Evolutionary conservation across 2,888 invertebrate genomes (phyloP), one percentile per base, ranked within the genome.

Genomic region (Papilio elwesi): DNA sequence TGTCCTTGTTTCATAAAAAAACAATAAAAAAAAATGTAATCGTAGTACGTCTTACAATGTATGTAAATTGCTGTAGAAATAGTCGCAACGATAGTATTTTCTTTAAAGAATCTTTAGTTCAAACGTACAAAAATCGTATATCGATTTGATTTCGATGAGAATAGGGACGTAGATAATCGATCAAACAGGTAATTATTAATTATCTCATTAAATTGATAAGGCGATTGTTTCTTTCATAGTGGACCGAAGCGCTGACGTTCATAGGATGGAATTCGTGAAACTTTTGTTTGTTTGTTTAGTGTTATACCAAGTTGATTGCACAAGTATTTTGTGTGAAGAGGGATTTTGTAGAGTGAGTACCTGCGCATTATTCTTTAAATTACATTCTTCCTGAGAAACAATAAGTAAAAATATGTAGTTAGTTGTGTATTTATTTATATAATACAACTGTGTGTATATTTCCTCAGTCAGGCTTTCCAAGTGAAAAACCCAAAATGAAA

Each of bases 331-430:
- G 62, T 93, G 93, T 76, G 84, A 89, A 64, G 74, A 74, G n/a
- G 89, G 85, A 16, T 93, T 83, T 80, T 93, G 93, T 78, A 77
- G 81, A 70, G 93, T 93, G 78, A 86, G 90, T 87, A 74, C 12
- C 67, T 43, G 13, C 49, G 26, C 59, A 38, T 62, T 26, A 36
- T 9, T 68, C 59, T 43, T 16, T 52, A n/a, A 43, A 52, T 52
- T 15, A 6, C 36, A 38, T n/a, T 13, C 9, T 38, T 59, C 5
- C 8, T 59, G n/a, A n/a, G 38, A n/a, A 13, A 59, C 13, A 57
- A 15, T 52, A 15, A 13, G 36, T 57, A 26, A 26, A 57, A 13
- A 7, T 13, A 2, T 57, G 13, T 57, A 7, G 57, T 57, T 36
- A 13, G 36, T 36, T 26, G 26, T 26, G 26, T 26, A 26, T 26